Base-by-base conservation (phyloP, 2,113 vertebrate genomes). In the Pangasianodon hypophthalmus region DNA sequence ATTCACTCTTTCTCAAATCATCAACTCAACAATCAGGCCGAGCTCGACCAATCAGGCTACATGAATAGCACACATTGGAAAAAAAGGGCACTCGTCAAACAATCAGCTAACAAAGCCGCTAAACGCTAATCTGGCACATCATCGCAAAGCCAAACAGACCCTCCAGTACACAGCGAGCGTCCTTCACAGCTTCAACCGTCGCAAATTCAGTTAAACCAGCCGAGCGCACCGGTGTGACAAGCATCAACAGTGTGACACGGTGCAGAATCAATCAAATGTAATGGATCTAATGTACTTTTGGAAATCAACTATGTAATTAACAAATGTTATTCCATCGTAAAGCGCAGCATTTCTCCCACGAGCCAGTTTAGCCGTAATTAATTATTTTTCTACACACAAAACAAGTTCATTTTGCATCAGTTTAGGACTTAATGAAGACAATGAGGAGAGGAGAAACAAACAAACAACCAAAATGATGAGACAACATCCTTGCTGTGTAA, bases 31-130 rank as follows among this genome's bases (percentile, higher is more conserved):
- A 84, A 91, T 90, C 83, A 86, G 77, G 83, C 82, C 86, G 88
- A 92, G 88, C 29, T 89, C 86, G 71, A 80, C 83, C 73, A 91
- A 90, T 90, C 84, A 89, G 85, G 67, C 50, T 48, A 29, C 60
- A 13, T 75, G 73, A 88, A 85, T 46, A 67, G 52, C 44, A 67
- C 82, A 79, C 37, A 19, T 6, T 46, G 14, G 56, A 21, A 62
- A 37, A 46, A 54, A 18, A 41, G 81, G 81, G 73, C 90, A 85
- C 82, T 90, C 83, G 58, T 91, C 83, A 56, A 84, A 90, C 91
- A 92, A 92, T 92, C 91, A 91, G n/a, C 58, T 86, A 90, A 86
- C 86, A 88, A 89, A 80, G 58, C 64, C 50, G 52, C 60, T 89
- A 92, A 91, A 81, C 41, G 50, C 69, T 89, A 92, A 90, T 89